A percentile compares a stretch with the other conserved stretches of the same genome.
Evolutionary conservation across 37 sponge, comb jelly and placozoan genomes (phyloP).

Genomic region (Cladorhizidae sp.): DNA sequence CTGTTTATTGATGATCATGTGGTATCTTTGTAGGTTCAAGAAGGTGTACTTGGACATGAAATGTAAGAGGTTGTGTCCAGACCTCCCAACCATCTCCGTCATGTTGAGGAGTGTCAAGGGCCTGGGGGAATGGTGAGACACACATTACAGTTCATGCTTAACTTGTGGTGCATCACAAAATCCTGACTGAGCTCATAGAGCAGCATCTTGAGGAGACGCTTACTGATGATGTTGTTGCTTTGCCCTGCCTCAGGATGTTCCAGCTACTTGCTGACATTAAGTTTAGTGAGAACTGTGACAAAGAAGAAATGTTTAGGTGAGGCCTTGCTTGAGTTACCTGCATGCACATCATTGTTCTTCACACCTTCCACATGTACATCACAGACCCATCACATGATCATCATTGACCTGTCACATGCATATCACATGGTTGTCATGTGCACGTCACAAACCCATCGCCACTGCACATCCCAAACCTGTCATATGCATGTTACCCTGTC

Average conservation of each 20-base stretch:
- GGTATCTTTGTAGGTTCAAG: not conserved
- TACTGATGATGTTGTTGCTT: not conserved
- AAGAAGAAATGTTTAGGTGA: no score
- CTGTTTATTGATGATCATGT: no score
- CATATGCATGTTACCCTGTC: no score
- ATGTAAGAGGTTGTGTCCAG: not conserved
- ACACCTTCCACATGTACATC: no score
- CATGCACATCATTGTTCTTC: not conserved
- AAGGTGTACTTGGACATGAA: not conserved
- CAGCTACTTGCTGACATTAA: slow-evolving; percentile 18
- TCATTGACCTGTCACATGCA: no score
- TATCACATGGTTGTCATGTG: no score
- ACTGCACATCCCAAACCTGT: no score
- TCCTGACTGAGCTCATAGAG: no score
- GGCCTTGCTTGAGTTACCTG: not conserved
- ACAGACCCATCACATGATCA: no score
- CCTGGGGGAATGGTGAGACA: not conserved
- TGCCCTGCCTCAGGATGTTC: slow-evolving; percentile 2
- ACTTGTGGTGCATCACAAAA: no score
- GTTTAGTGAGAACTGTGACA: not conserved
- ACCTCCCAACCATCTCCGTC: not conserved
- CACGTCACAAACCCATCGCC: no score
- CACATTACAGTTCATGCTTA: not conserved
- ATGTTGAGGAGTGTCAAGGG: not conserved
- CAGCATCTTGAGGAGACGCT: no score